These are phyloP conservation scores for Tauraco erythrolophus DNA, from an alignment of 2,113 vertebrate genomes.

Conservation along the genomic window DNA sequence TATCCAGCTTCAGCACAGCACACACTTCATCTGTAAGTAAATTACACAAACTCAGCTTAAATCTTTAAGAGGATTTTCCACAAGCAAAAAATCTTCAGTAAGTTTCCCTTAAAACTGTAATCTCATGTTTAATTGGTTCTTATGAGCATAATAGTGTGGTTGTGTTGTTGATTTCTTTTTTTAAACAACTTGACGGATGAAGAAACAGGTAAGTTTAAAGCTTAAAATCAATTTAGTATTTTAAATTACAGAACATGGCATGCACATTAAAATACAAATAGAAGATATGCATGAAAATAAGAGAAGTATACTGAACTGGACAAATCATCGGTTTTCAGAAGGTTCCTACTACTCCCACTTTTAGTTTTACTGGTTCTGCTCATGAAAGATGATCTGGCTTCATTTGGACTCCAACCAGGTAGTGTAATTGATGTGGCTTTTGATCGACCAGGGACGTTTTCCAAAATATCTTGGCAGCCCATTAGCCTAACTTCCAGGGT, in stretches of 20 bases:
- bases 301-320: constrained; percentile 89
- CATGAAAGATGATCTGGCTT: constrained; percentile 95
- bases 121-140: constrained; percentile 30
- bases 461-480: constrained; percentile 98
- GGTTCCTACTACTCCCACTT: constrained; percentile 89
- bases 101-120: constrained; percentile 29
- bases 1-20: constrained; percentile 97
- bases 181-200: background rate
- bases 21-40: constrained; percentile 93
- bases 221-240: background rate
- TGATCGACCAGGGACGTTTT: constrained; percentile 95
- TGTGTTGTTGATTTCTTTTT: background rate
- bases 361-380: constrained; percentile 93
- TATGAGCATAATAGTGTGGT: background rate
- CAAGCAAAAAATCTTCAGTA: constrained; percentile 55
- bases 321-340: constrained; percentile 94
- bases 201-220: background rate
- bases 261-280: background rate
- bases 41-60: constrained; percentile 74
- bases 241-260: background rate
- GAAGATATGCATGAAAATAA: background rate
- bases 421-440: constrained; percentile 90
- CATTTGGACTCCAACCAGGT: constrained; percentile 96
- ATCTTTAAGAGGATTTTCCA: constrained; percentile 67
- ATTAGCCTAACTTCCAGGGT: constrained; percentile 98